phyloP scores from a whole-genome alignment of 2,797 vertebrate genomes.

The Fratercula arctica region DNA sequence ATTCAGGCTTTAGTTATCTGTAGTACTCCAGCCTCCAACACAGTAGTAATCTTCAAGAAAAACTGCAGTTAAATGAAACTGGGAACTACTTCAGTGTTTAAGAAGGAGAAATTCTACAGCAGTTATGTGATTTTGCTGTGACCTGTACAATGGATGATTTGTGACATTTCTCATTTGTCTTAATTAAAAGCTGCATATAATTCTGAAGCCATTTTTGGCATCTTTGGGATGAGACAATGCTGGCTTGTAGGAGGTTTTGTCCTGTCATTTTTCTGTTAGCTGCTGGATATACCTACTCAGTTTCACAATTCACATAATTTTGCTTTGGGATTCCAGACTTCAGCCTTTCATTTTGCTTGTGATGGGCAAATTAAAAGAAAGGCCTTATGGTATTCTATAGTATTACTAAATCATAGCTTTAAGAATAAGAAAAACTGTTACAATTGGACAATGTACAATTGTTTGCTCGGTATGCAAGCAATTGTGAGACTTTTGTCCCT shows the following conservation, averaged over 20 bases:
- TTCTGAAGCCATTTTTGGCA: neutral
- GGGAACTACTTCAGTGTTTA: neutral
- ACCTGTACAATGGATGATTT: neutral
- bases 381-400: neutral
- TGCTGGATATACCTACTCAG: neutral
- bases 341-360: neutral
- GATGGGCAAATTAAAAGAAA: neutral
- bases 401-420: neutral
- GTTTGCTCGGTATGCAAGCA: neutral
- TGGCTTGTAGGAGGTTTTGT: neutral
- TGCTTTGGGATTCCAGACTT: neutral
- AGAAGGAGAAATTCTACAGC: neutral
- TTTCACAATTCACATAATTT: neutral
- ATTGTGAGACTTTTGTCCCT: neutral
- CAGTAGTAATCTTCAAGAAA: neutral
- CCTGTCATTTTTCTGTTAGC: neutral
- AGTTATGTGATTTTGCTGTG: neutral
- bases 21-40: neutral
- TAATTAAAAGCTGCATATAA: conserved; percentile 9
- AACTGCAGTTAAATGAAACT: neutral
- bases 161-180: conserved; percentile 16
- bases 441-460: neutral
- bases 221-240: conserved; percentile 8
- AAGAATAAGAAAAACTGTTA: neutral
- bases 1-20: neutral